phyloP scores from a whole-genome alignment of 1,140 invertebrate genomes.

The Solenopsis invicta region DNA sequence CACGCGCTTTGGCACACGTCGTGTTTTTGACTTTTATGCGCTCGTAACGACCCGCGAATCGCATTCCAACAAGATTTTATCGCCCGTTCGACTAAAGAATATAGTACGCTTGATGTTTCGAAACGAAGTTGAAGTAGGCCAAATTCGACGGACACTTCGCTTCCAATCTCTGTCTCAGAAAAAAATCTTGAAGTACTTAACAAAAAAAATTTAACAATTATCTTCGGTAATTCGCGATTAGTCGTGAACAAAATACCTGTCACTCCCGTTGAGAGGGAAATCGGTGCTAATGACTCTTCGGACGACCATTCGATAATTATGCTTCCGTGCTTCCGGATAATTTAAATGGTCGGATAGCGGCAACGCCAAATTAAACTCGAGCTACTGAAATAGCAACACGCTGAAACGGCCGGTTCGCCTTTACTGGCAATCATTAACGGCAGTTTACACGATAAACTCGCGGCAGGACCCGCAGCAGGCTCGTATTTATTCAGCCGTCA shows the following conservation, averaged over 20 bases:
- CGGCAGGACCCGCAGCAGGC: slow-evolving; percentile 23
- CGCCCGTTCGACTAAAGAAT: neutral
- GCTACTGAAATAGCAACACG: slow-evolving; percentile 46
- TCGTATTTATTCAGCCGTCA: slow-evolving; percentile 70
- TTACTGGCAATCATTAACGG: slow-evolving; percentile 63
- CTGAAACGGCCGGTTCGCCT: slow-evolving; percentile 30
- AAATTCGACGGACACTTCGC: neutral
- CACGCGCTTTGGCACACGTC: slow-evolving; percentile 14
- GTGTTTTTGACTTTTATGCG: slow-evolving; percentile 46
- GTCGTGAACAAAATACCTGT: slow-evolving; percentile 16
- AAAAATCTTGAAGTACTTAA: neutral
- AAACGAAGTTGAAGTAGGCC: neutral
- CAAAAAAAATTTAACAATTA: slow-evolving; percentile 37
- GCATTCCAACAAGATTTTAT: slow-evolving; percentile 51
- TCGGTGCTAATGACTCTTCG: slow-evolving; percentile 38
- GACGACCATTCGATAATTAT: slow-evolving; percentile 26
- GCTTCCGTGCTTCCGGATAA: slow-evolving; percentile 26
- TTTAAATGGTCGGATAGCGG: slow-evolving; percentile 26
- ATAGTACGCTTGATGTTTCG: neutral
- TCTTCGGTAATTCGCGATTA: slow-evolving; percentile 40
- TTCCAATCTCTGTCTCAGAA: neutral
- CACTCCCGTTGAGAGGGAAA: slow-evolving; percentile 21
- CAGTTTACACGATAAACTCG: slow-evolving; percentile 67
- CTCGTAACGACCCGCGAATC: slow-evolving; percentile 37
- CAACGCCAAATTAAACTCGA: slow-evolving; percentile 39